These are phyloP conservation scores for Sinohyriopsis cumingii DNA, from an alignment of 2,888 invertebrate species.

Conservation along the genomic window DNA sequence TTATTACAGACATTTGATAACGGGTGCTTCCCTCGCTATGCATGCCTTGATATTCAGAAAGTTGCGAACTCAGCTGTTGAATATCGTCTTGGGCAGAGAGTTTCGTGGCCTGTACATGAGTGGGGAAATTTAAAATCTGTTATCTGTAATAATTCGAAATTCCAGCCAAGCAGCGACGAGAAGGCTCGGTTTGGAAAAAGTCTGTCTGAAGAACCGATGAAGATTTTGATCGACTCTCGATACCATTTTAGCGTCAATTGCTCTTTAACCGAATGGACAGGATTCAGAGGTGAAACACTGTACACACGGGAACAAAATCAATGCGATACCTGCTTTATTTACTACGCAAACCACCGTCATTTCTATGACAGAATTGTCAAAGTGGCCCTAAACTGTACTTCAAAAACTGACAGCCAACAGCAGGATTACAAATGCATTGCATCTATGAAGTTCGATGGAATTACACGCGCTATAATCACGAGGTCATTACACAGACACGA, in stretches of 20 bases:
- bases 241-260: constrained; percentile 23
- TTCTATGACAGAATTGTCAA: constrained; percentile 15
- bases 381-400: constrained; percentile 28
- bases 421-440: constrained; percentile 49
- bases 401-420: constrained; percentile 5
- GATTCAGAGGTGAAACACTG: constrained; percentile 18
- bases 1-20: constrained; percentile 57
- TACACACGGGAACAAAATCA: constrained; percentile 40
- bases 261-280: constrained; percentile 20
- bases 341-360: constrained; percentile 28
- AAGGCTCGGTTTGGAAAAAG: constrained; percentile 24
- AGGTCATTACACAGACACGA: constrained; percentile 31
- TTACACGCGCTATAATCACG: constrained; percentile 49
- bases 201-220: constrained; percentile 37
- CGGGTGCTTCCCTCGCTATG: constrained; percentile 62
- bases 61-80: constrained; percentile 51
- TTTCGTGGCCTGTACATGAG: constrained; percentile 54
- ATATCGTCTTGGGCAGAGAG: constrained; percentile 52
- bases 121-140: constrained; percentile 35
- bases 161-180: constrained; percentile 32
- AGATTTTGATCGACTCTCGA: constrained; percentile 22
- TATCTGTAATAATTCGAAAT: constrained; percentile 43
- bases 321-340: constrained; percentile 46
- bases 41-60: constrained; percentile 55
- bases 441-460: constrained; percentile 43